Percentiles rank a stretch among this genome's conserved stretches.
Conservation (phyloP, 2,888 invertebrate species). For the Nymphalis c-album region DNA sequence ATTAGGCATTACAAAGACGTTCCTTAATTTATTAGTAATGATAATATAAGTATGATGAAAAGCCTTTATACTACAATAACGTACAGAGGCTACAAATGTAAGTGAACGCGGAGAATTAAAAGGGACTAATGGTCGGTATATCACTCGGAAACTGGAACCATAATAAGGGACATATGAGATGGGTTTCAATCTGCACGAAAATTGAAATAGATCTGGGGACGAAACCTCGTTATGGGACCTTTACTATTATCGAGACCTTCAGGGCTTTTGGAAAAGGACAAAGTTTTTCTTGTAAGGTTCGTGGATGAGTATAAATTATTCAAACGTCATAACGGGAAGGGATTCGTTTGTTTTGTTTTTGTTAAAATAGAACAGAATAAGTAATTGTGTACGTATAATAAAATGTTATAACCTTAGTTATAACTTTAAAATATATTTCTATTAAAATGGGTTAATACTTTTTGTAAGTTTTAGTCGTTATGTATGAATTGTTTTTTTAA, state of each 20-base stretch:
- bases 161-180: conserved; percentile 26
- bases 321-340: background rate
- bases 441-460: too few relatives aligned
- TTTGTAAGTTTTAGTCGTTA: too few relatives aligned
- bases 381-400: too few relatives aligned
- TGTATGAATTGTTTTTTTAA: too few relatives aligned
- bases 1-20: too few relatives aligned
- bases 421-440: too few relatives aligned
- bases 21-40: too few relatives aligned
- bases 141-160: conserved; percentile 21
- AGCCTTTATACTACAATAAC: too few relatives aligned
- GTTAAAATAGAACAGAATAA: too few relatives aligned
- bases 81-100: conserved; percentile 11
- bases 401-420: too few relatives aligned
- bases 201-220: conserved; percentile 30
- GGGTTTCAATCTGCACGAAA: conserved; percentile 30
- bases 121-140: conserved; percentile 31
- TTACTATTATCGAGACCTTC: conserved; percentile 4
- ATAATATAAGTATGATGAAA: too few relatives aligned
- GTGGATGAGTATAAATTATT: background rate
- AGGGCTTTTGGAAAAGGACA: background rate
- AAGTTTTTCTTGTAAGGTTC: background rate
- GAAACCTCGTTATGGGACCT: conserved; percentile 20
- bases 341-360: background rate
- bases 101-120: conserved; percentile 18